Percentiles rank a stretch among this genome's conserved stretches.
These are phyloP conservation scores for Cichladusa arquata DNA, from an alignment of 2,113 vertebrate genomes.

Conservation along the genomic window DNA sequence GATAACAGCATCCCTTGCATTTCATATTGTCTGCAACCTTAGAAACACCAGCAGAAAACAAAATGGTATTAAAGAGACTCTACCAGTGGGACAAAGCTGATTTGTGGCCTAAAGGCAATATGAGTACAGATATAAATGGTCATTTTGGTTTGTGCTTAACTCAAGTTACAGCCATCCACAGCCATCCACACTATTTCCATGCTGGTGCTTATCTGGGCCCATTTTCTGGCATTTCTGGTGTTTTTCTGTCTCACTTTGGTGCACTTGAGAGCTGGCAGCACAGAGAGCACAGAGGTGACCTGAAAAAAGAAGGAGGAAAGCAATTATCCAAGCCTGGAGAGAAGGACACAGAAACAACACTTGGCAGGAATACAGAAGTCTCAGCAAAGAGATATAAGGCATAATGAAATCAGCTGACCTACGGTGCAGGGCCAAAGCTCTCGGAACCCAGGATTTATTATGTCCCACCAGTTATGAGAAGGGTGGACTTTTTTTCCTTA, in stretches of 20 bases:
- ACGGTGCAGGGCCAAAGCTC: rapidly evolving
- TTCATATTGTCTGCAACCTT: background rate
- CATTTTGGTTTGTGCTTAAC: background rate
- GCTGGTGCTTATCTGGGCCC: background rate
- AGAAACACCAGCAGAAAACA: background rate
- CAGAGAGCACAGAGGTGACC: background rate
- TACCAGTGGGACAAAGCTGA: background rate
- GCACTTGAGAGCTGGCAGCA: background rate
- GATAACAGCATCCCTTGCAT: background rate
- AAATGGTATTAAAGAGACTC: background rate
- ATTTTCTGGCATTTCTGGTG: background rate
- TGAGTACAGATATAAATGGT: background rate
- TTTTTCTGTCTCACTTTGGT: background rate
- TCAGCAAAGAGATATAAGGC: background rate
- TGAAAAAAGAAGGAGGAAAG: background rate
- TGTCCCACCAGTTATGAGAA: background rate
- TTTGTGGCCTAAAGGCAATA: background rate
- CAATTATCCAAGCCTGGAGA: background rate
- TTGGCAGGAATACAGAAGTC: background rate
- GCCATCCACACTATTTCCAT: background rate
- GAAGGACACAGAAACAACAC: background rate
- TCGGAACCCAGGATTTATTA: background rate
- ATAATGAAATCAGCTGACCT: background rate
- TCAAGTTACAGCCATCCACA: background rate
- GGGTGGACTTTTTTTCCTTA: background rate